phyloP scores from a whole-genome alignment of 2,888 invertebrate species.

The Sphaerophoria rueppellii region DNA sequence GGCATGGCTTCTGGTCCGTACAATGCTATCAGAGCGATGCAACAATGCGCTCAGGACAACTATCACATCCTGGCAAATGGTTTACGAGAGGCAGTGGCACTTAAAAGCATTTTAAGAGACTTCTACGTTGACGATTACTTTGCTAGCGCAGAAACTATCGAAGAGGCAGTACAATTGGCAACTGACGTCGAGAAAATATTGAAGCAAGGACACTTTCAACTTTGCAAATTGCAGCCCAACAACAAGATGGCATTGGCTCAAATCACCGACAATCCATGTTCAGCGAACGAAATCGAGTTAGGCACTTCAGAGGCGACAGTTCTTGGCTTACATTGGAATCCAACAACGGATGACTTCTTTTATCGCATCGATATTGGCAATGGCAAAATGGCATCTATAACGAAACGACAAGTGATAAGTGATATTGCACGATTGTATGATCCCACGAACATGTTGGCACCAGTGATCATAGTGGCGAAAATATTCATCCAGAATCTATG shows the following conservation, averaged over 20 bases:
- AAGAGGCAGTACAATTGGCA: slow-evolving; percentile 26
- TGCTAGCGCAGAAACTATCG: slow-evolving; percentile 19
- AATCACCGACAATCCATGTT: slow-evolving; percentile 8
- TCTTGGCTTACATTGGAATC: background rate
- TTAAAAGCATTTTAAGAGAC: slow-evolving; percentile 2
- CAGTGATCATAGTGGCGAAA: background rate
- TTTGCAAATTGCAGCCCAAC: slow-evolving; percentile 50
- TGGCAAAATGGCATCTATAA: background rate
- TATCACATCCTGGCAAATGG: background rate
- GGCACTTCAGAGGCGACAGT: slow-evolving; percentile 20
- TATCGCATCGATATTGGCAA: background rate
- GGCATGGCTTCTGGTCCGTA: slow-evolving; percentile 37
- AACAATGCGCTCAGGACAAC: slow-evolving; percentile 52
- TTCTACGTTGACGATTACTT: slow-evolving; percentile 59
- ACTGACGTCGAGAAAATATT: slow-evolving; percentile 28
- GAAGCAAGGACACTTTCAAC: slow-evolving; percentile 32
- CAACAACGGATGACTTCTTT: background rate
- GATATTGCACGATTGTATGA: background rate
- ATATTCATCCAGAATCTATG: background rate
- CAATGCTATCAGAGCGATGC: background rate
- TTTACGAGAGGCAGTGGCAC: slow-evolving; percentile 7
- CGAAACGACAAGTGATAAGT: background rate
- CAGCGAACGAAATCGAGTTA: slow-evolving; percentile 18
- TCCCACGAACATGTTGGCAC: background rate
- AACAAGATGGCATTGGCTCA: background rate